A percentile compares a stretch with the other conserved stretches of the same genome.
These are phyloP conservation scores for Alca torda DNA, from an alignment of 2,797 vertebrate genomes.

Conservation along the genomic window DNA sequence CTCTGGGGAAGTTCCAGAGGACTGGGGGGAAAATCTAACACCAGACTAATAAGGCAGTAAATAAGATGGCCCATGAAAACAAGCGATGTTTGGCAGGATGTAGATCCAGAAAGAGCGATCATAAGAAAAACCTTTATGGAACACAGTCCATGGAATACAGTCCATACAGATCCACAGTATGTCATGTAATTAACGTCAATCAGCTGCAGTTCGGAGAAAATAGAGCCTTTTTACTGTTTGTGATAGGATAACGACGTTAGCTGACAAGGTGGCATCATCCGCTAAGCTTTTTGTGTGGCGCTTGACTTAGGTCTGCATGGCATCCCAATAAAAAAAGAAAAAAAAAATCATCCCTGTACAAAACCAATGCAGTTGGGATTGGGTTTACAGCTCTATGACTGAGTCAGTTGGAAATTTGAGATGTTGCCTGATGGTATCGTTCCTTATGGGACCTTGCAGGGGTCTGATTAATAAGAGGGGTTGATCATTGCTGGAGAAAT, in stretches of 20 bases:
- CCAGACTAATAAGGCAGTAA: slow-evolving; percentile 20
- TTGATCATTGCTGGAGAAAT: neutral
- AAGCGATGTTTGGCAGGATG: neutral
- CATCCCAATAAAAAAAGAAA: neutral
- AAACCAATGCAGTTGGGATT: neutral
- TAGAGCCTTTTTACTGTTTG: neutral
- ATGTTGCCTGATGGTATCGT: neutral
- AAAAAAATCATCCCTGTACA: neutral
- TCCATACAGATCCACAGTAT: neutral
- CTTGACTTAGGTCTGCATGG: neutral
- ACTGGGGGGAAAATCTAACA: neutral
- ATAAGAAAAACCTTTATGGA: neutral
- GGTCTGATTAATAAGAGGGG: neutral
- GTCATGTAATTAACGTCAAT: neutral
- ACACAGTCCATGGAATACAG: neutral
- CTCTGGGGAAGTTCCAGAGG: slow-evolving; percentile 46
- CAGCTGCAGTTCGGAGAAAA: neutral
- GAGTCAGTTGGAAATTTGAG: neutral
- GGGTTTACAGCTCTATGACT: neutral
- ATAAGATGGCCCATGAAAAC: slow-evolving; percentile 30
- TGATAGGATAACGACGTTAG: neutral
- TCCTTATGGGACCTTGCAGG: neutral
- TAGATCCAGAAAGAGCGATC: neutral
- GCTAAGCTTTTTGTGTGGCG: neutral
- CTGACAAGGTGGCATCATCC: neutral